Evolutionary conservation across 2,113 vertebrate species (phyloP).

Genomic region (Paratilapia polleni): DNA sequence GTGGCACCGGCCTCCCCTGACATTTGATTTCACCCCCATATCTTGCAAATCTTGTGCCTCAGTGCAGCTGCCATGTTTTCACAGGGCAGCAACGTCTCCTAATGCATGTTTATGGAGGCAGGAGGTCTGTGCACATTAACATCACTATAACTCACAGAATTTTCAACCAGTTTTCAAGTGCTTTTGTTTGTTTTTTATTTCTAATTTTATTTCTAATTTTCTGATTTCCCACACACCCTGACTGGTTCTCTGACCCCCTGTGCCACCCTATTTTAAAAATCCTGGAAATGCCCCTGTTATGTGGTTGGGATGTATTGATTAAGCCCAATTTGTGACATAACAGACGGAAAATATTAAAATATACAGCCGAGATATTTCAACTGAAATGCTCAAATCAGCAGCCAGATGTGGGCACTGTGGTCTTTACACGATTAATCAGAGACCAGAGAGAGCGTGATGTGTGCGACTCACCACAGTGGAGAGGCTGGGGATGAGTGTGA

Average conservation of each 20-base stretch:
- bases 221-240: not conserved
- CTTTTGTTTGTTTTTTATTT: not conserved
- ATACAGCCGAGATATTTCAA: not conserved
- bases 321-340: not conserved
- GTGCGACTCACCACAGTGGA: conserved; percentile 88
- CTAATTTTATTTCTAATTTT: not conserved
- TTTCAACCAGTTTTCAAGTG: not conserved
- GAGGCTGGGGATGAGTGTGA: conserved; percentile 91
- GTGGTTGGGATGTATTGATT: not conserved
- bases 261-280: too few relatives aligned
- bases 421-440: not conserved
- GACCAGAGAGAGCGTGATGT: not conserved
- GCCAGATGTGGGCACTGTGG: not conserved
- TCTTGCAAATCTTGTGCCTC: not conserved
- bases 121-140: not conserved
- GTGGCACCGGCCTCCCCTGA: too few relatives aligned
- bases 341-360: not conserved
- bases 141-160: not conserved
- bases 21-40: too few relatives aligned
- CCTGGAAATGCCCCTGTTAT: too few relatives aligned
- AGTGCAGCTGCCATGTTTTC: not conserved
- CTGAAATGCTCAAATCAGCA: not conserved
- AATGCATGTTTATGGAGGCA: not conserved
- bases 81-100: not conserved
- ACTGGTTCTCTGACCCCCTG: not conserved